phyloP scores from a whole-genome alignment of 1,140 invertebrate genomes.

The Paramacrobiotus metropolitanus region DNA sequence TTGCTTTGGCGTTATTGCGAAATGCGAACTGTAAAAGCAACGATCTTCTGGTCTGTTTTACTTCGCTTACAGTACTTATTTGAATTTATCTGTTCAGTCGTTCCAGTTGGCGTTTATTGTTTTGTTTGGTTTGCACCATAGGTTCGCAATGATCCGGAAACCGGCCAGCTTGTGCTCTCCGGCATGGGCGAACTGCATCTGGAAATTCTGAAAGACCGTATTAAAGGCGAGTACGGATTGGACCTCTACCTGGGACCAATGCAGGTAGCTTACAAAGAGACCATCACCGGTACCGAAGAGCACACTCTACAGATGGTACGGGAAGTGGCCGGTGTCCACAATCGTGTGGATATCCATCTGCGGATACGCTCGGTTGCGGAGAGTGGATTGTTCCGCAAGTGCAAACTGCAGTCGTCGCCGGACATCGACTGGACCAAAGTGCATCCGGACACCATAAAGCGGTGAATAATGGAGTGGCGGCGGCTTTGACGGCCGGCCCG shows the following conservation, averaged over 20 bases:
- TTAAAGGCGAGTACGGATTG: conserved; percentile 65
- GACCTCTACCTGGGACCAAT: conserved; percentile 72
- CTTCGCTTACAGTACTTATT: too few relatives aligned
- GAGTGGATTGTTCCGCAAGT: conserved; percentile 28
- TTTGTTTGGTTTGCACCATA: too few relatives aligned
- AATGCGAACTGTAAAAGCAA: too few relatives aligned
- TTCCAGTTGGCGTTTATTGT: too few relatives aligned
- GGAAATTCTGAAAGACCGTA: conserved; percentile 69
- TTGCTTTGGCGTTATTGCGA: too few relatives aligned
- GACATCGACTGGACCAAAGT: conserved; percentile 18
- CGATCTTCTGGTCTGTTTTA: too few relatives aligned
- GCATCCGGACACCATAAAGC: conserved; percentile 22
- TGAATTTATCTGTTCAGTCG: too few relatives aligned
- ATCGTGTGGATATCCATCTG: conserved; percentile 15
- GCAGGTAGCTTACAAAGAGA: conserved; percentile 81
- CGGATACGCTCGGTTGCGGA: conserved; percentile 12
- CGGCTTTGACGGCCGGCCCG: conserved; percentile 26
- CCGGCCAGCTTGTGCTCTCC: conserved; percentile 59
- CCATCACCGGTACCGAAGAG: conserved; percentile 28
- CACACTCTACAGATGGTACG: conserved; percentile 34
- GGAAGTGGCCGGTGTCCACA: conserved; percentile 40
- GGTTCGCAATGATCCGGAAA: conserved; percentile 45
- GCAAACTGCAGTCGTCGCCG: conserved; percentile 27
- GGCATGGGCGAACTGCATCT: conserved; percentile 66
- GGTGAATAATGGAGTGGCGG: conserved; percentile 26